phyloP scores from a whole-genome alignment of 2,113 vertebrate genomes.

The Rhinogobius similis region DNA sequence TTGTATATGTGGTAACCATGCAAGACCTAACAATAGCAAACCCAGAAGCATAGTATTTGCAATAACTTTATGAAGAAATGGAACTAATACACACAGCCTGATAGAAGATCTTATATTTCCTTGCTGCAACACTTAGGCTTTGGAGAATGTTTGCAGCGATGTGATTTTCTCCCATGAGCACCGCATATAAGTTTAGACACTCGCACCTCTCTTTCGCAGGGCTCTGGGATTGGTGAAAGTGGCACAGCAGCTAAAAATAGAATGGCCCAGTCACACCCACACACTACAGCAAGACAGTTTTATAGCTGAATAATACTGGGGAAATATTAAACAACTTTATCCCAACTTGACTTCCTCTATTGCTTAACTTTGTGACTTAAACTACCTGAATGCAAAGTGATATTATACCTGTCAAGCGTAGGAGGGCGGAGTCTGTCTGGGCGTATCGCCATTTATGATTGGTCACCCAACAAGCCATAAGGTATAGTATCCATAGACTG shows the following conservation, averaged over 20 bases:
- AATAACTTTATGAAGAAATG: too few species aligned
- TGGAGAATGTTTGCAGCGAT: neutral
- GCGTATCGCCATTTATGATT: constrained; percentile 60
- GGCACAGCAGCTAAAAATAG: constrained; percentile 69
- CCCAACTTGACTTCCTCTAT: neutral
- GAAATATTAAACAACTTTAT: neutral
- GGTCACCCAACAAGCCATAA: constrained; percentile 61
- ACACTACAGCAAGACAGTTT: constrained; percentile 12
- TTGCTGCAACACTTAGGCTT: neutral
- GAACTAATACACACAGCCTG: constrained; percentile 1
- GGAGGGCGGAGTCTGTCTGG: constrained; percentile 58
- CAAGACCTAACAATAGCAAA: neutral
- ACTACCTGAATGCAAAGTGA: neutral
- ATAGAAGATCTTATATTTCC: neutral
- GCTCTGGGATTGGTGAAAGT: constrained; percentile 56
- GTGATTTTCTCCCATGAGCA: constrained; percentile 18
- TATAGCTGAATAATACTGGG: constrained; percentile 28
- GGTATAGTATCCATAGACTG: constrained; percentile 30
- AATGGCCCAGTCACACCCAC: constrained; percentile 42
- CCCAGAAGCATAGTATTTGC: neutral
- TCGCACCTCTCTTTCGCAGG: constrained; percentile 29
- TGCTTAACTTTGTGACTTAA: neutral
- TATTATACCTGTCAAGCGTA: constrained; percentile 69
- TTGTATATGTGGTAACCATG: neutral
- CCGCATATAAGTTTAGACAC: constrained; percentile 33